phyloP scores from a whole-genome alignment of 2,797 vertebrate species.

The Eulemur albifrons region DNA sequence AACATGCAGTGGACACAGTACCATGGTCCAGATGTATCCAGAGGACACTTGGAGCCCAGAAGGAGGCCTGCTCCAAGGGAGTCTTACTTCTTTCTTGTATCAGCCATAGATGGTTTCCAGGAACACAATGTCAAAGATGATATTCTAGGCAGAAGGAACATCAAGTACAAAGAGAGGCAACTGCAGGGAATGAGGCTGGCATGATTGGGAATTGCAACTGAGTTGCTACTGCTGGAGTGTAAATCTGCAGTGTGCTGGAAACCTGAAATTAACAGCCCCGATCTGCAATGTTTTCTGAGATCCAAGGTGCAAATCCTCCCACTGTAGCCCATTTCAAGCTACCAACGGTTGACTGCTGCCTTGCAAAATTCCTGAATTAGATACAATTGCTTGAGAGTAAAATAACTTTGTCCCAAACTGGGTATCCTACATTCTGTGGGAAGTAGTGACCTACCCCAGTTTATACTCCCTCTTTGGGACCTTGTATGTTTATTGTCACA shows the following conservation, averaged over 20 bases:
- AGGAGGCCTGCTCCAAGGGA: not conserved
- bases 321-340: not conserved
- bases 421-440: too few relatives aligned
- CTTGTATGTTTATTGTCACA: not conserved
- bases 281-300: not conserved
- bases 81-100: not conserved
- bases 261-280: not conserved
- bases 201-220: not conserved
- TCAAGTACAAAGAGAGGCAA: not conserved
- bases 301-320: not conserved
- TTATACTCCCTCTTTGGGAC: fast-evolving
- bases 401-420: not conserved
- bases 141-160: not conserved
- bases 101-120: not conserved
- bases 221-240: not conserved
- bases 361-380: not conserved
- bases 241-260: not conserved
- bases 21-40: not conserved
- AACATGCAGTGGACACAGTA: too few relatives aligned
- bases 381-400: not conserved
- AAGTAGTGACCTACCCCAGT: not conserved
- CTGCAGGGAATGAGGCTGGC: too few relatives aligned
- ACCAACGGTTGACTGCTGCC: not conserved
- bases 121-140: not conserved
- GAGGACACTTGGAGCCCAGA: not conserved